Conservation (phyloP, 1,140 invertebrate species). For the Drosophila virilis region DNA sequence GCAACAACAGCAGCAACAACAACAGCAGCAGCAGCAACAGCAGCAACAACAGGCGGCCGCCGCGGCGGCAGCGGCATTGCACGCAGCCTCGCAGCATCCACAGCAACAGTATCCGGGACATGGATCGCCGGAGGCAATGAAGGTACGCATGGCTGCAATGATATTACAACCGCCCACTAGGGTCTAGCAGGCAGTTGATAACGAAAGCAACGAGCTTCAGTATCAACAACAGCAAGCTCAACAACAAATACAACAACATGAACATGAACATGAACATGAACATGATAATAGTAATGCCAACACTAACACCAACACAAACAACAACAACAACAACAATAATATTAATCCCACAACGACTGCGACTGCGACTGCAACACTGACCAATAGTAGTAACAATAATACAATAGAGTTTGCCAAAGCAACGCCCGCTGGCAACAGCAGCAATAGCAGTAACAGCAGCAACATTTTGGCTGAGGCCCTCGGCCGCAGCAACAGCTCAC, state of each 20-base stretch:
- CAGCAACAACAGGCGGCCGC: constrained; percentile 60
- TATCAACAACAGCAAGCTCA: constrained; percentile 59
- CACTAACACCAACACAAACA: constrained; percentile 53
- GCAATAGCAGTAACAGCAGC: constrained; percentile 22
- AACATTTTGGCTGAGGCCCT: constrained; percentile 9
- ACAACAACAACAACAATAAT: constrained; percentile 23
- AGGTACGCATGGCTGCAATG: constrained; percentile 91
- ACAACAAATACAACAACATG: constrained; percentile 45
- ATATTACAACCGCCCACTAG: constrained; percentile 91
- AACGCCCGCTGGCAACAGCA: constrained; percentile 36
- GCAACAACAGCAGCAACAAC: constrained; percentile 74
- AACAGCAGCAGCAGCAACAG: constrained; percentile 70
- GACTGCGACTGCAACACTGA: constrained; percentile 39
- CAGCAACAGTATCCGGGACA: constrained; percentile 77
- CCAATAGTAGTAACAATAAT: constrained; percentile 68
- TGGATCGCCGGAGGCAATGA: constrained; percentile 89
- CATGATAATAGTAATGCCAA: constrained; percentile 53
- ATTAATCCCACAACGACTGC: constrained; percentile 26
- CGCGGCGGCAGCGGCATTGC: constrained; percentile 63
- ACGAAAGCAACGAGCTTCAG: constrained; percentile 70
- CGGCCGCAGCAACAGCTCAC: constrained; percentile 31
- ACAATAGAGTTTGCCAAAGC: constrained; percentile 25
- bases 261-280: constrained; percentile 45
- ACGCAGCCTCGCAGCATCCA: constrained; percentile 66
- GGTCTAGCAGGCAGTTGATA: constrained; percentile 87